Percentiles rank a stretch among this genome's conserved stretches.
Evolutionary conservation across 2,113 vertebrate genomes (phyloP).

Genomic region (Callionymus lyra): DNA sequence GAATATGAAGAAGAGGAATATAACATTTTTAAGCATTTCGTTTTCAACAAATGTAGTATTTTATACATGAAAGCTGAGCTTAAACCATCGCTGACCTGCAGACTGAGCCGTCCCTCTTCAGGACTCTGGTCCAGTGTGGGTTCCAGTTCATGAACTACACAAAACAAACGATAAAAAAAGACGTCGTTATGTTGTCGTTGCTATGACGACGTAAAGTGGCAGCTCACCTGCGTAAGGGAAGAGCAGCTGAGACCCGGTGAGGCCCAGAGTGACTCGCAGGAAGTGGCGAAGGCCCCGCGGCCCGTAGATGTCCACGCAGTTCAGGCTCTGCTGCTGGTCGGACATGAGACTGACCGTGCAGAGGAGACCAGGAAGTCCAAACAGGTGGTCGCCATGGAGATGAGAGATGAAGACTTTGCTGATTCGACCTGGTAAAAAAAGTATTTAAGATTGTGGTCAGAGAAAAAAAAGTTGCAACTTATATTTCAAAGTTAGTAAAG

Average conservation of each 20-base stretch:
- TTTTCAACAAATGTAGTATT: too few relatives aligned
- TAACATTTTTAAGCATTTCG: too few relatives aligned
- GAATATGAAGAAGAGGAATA: too few relatives aligned
- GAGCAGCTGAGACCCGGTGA: slow-evolving; percentile 78
- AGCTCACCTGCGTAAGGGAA: slow-evolving; percentile 69
- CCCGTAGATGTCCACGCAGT: slow-evolving; percentile 78
- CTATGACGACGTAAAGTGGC: background rate
- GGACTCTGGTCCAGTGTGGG: slow-evolving; percentile 79
- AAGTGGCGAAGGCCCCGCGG: slow-evolving; percentile 75
- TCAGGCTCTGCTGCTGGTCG: slow-evolving; percentile 17
- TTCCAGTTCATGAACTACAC: slow-evolving; percentile 79
- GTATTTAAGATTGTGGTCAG: too few relatives aligned
- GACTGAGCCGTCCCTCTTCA: slow-evolving; percentile 63
- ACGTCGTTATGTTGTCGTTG: background rate
- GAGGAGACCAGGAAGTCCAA: slow-evolving; percentile 86
- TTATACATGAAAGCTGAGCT: too few relatives aligned
- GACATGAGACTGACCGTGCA: slow-evolving; percentile 82
- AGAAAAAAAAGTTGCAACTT: too few relatives aligned
- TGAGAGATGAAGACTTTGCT: slow-evolving; percentile 93
- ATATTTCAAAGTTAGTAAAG: too few relatives aligned
- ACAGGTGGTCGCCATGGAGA: slow-evolving; percentile 88
- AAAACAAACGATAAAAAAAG: background rate
- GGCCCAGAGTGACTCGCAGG: slow-evolving; percentile 68
- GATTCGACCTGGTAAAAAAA: slow-evolving; percentile 70
- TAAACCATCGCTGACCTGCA: slow-evolving; percentile 8